Evolutionary conservation across 2,888 invertebrate species (phyloP).

Genomic region (Cheilosia scutellata): DNA sequence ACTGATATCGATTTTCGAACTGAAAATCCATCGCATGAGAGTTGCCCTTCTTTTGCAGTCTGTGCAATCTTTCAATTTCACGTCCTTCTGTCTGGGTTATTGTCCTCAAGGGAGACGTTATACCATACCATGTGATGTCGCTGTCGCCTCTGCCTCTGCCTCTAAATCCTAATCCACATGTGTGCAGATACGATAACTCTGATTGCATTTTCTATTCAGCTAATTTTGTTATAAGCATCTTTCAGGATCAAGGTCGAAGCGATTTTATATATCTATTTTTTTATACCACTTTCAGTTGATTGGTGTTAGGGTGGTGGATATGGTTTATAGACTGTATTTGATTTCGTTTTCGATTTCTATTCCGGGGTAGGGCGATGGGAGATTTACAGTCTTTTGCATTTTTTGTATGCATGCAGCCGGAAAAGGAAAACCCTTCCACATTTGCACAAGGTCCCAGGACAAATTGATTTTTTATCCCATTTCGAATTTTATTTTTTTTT

Average conservation of each 20-base stretch:
- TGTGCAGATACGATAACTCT: conserved; percentile 20
- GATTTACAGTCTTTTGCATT: conserved; percentile 35
- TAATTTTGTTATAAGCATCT: conserved; percentile 66
- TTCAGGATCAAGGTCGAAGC: conserved; percentile 73
- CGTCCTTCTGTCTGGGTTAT: conserved; percentile 40
- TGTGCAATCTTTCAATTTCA: conserved; percentile 42
- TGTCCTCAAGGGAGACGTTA: conserved; percentile 59
- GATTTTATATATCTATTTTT: conserved; percentile 12
- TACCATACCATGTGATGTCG: conserved; percentile 8
- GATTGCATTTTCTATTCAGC: conserved; percentile 54
- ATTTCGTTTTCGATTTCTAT: conserved; percentile 57
- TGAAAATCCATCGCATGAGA: conserved; percentile 22
- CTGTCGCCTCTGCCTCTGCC: background rate
- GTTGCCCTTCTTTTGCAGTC: conserved; percentile 11
- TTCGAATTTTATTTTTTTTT: conserved; percentile 10
- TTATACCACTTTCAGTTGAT: background rate
- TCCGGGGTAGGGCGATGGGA: conserved; percentile 18
- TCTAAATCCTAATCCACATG: conserved; percentile 15
- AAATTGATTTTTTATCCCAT: conserved; percentile 72
- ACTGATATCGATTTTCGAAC: conserved; percentile 59
- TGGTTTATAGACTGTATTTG: conserved; percentile 13
- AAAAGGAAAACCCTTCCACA: conserved; percentile 60
- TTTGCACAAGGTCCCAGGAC: conserved; percentile 44
- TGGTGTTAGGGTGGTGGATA: conserved; percentile 5
- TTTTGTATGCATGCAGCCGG: conserved; percentile 28